Percentiles rank a stretch among this genome's conserved stretches.
phyloP scores from a whole-genome alignment of 2,797 vertebrate genomes.

The Morelia viridis region DNA sequence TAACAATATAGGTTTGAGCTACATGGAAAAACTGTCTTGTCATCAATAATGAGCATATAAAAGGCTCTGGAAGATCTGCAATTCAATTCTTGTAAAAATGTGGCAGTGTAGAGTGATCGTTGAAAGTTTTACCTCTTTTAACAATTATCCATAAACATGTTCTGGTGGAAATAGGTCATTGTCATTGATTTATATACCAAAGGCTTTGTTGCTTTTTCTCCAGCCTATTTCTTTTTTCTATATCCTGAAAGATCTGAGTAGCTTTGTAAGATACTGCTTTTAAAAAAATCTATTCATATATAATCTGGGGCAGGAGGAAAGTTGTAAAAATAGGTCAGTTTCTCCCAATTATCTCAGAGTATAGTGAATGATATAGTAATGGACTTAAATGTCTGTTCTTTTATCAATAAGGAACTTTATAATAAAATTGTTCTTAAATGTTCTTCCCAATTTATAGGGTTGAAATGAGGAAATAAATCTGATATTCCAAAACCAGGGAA shows the following conservation, averaged over 20 bases:
- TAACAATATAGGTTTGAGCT: not conserved
- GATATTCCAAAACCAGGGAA: not conserved
- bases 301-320: not conserved
- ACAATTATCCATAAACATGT: not conserved
- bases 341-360: not conserved
- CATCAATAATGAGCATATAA: not conserved
- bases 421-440: not conserved
- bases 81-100: not conserved
- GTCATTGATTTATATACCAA: slow-evolving; percentile 30
- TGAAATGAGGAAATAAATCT: not conserved
- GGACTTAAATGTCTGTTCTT: not conserved
- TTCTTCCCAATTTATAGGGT: not conserved
- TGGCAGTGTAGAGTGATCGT: not conserved
- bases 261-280: not conserved
- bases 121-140: not conserved
- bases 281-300: slow-evolving; percentile 3
- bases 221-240: not conserved
- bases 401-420: not conserved
- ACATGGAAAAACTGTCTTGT: not conserved
- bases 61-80: not conserved
- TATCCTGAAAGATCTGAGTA: not conserved
- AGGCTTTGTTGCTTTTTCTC: slow-evolving; percentile 22
- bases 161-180: slow-evolving; percentile 11
- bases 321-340: slow-evolving; percentile 11
- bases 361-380: not conserved